A percentile compares a stretch with the other conserved stretches of the same genome.
These are phyloP conservation scores for Peromyscus eremicus DNA, from an alignment of 2,797 vertebrate genomes.

Conservation along the genomic window DNA sequence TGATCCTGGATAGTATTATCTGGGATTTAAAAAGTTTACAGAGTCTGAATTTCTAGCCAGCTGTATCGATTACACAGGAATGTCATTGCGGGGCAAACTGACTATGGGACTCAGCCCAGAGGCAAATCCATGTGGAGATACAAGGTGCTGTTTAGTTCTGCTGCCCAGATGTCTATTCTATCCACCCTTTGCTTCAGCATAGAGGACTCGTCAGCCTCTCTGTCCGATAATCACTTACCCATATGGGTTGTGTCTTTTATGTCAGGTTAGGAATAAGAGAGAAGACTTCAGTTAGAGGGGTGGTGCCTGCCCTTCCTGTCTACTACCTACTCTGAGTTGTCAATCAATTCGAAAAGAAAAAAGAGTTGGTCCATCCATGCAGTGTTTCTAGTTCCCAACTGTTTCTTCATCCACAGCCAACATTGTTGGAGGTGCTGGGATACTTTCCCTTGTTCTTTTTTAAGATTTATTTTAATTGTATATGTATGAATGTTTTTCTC, in stretches of 20 bases:
- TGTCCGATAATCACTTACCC: background rate
- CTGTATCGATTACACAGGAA: background rate
- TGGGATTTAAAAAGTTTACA: background rate
- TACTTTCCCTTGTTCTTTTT: background rate
- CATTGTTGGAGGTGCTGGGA: background rate
- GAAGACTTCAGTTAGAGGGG: background rate
- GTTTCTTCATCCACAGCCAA: background rate
- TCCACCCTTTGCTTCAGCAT: background rate
- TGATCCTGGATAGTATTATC: background rate
- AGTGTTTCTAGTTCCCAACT: background rate
- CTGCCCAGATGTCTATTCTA: background rate
- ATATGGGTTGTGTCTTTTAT: background rate
- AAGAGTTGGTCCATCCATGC: no score
- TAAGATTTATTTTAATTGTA: background rate
- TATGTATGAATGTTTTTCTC: background rate
- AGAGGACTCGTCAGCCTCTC: background rate
- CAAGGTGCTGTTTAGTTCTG: background rate
- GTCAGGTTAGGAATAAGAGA: background rate
- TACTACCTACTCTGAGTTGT: background rate
- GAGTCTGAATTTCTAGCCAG: background rate
- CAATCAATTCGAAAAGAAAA: background rate
- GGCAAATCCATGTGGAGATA: accelerated
- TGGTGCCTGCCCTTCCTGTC: accelerated
- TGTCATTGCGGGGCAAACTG: background rate
- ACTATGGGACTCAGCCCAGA: background rate